phyloP scores from a whole-genome alignment of 2,888 invertebrate species.

The Rosalia funebris region DNA sequence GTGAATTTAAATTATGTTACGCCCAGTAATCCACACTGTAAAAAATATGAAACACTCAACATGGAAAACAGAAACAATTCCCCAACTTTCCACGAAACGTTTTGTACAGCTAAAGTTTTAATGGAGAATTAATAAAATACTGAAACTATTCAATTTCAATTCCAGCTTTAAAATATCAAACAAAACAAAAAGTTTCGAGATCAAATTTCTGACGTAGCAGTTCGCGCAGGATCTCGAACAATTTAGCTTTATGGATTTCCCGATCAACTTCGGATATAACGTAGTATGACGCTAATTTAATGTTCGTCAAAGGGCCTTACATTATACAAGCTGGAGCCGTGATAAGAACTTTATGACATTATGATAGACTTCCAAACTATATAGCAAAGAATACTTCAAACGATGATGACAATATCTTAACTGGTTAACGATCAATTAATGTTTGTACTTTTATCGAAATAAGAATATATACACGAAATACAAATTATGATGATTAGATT shows the following conservation, averaged over 20 bases:
- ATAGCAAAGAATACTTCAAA: too few species aligned
- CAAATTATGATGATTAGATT: too few species aligned
- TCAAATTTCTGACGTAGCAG: neutral
- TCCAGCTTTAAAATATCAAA: neutral
- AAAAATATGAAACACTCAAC: too few species aligned
- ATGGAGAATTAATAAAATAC: slow-evolving; percentile 1
- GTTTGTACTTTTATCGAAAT: too few species aligned
- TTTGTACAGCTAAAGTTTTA: neutral
- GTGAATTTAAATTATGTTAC: too few species aligned
- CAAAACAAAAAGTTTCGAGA: neutral
- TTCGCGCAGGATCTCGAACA: neutral
- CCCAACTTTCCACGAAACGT: neutral
- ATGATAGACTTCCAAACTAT: too few species aligned
- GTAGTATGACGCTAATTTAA: slow-evolving; percentile 15
- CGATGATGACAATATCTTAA: too few species aligned
- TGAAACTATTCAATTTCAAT: neutral
- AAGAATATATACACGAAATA: too few species aligned
- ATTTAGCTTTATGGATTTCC: slow-evolving; percentile 16
- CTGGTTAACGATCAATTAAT: too few species aligned
- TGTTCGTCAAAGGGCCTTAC: neutral
- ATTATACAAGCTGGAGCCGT: neutral
- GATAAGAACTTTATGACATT: too few species aligned
- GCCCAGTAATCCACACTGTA: too few species aligned
- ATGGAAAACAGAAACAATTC: neutral
- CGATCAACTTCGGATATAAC: slow-evolving; percentile 4